A percentile compares a stretch with the other conserved stretches of the same genome.
phyloP scores from a whole-genome alignment of 2,888 invertebrate genomes.

The Nipponacmea schrenckii region DNA sequence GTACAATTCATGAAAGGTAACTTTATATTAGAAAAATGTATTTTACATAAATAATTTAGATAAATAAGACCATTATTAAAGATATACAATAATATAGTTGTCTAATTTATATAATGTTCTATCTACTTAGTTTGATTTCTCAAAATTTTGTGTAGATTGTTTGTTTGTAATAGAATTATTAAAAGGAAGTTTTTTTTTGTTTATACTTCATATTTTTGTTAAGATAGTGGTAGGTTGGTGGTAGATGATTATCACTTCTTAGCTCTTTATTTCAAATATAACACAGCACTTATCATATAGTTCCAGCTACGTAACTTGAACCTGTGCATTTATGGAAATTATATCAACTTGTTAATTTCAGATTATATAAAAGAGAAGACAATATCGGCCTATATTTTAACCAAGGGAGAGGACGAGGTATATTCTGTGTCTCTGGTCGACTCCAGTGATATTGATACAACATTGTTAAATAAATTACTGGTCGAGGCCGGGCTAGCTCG shows the following conservation, averaged over 20 bases:
- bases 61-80: too few species aligned
- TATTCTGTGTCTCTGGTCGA: conserved; percentile 21
- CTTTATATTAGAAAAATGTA: background rate
- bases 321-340: too few species aligned
- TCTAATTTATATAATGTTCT: background rate
- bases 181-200: too few species aligned
- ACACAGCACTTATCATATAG: too few species aligned
- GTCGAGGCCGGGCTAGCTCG: conserved; percentile 39
- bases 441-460: background rate
- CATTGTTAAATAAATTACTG: conserved; percentile 28
- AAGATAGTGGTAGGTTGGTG: too few species aligned
- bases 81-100: too few species aligned
- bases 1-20: conserved; percentile 35
- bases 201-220: conserved; percentile 13
- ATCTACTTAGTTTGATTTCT: too few species aligned
- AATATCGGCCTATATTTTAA: conserved; percentile 35
- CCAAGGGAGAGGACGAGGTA: conserved; percentile 42
- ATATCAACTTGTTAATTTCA: conserved; percentile 11
- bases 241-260: too few species aligned
- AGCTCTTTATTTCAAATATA: too few species aligned
- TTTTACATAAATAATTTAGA: background rate
- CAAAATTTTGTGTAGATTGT: too few species aligned
- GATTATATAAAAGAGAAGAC: conserved; percentile 15
- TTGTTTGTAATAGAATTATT: too few species aligned
- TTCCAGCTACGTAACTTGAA: too few species aligned